These are phyloP conservation scores for Coptodon rendalli DNA, from an alignment of 2,113 vertebrate genomes.

Conservation along the genomic window DNA sequence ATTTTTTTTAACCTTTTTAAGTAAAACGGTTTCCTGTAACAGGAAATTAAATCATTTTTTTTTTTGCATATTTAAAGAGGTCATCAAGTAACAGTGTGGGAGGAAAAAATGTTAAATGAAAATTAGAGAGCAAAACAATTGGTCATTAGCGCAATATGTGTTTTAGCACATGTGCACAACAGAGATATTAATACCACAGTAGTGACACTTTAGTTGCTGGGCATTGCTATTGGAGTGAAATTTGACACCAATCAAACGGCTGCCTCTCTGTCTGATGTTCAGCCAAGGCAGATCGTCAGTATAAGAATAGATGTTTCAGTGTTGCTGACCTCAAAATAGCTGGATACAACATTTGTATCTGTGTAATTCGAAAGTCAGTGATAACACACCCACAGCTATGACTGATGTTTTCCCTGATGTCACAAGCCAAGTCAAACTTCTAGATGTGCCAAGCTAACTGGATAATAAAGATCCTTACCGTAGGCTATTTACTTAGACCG, in stretches of 20 bases:
- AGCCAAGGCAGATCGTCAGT: conserved; percentile 34
- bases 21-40: not conserved
- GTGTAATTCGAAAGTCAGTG: conserved; percentile 36
- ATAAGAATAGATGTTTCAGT: conserved; percentile 45
- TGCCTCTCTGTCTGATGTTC: conserved; percentile 31
- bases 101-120: not conserved
- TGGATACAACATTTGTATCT: conserved; percentile 28
- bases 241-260: conserved; percentile 30
- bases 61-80: not conserved
- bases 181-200: not conserved
- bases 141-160: not conserved
- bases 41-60: not conserved
- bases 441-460: conserved; percentile 37
- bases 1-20: not conserved
- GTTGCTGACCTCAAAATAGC: conserved; percentile 32
- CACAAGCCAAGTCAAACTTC: conserved; percentile 32
- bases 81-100: not conserved
- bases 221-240: conserved; percentile 19
- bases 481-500: conserved; percentile 13
- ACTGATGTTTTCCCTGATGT: conserved; percentile 42
- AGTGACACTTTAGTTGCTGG: not conserved
- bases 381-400: conserved; percentile 34
- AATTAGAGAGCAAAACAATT: not conserved
- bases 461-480: conserved; percentile 24
- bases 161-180: not conserved